Conservation (phyloP, 2,797 vertebrate genomes). For the Hypotaenidia philippensis region DNA sequence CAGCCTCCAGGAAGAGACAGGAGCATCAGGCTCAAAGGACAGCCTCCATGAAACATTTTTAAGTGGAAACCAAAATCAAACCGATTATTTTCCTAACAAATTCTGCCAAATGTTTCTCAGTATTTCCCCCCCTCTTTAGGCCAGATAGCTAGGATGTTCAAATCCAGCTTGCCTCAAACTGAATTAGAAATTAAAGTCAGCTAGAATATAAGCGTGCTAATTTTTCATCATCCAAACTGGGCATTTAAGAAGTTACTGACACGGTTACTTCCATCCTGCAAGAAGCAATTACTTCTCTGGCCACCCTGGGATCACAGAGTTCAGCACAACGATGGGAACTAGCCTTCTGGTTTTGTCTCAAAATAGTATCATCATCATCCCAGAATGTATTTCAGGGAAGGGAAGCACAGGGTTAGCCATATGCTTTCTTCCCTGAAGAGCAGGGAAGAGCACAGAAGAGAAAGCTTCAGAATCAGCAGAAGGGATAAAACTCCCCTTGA, state of each 20-base stretch:
- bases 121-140: not conserved
- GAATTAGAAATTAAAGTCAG: not conserved
- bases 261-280: not conserved
- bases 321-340: not conserved
- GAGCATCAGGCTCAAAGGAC: not conserved
- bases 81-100: not conserved
- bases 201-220: not conserved
- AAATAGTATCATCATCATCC: constrained; percentile 18
- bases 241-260: not conserved
- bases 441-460: not conserved
- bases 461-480: constrained; percentile 2
- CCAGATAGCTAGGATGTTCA: not conserved
- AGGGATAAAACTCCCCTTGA: not conserved
- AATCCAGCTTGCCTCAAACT: not conserved
- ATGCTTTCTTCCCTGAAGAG: not conserved
- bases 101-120: not conserved
- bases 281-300: not conserved
- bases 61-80: not conserved
- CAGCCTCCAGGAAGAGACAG: not conserved
- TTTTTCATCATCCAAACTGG: not conserved
- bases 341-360: constrained; percentile 22
- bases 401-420: not conserved
- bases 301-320: not conserved
- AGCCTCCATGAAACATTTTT: not conserved
- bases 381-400: not conserved